Conservation (phyloP, 2,797 vertebrate species). For the Ateles fusciceps region DNA sequence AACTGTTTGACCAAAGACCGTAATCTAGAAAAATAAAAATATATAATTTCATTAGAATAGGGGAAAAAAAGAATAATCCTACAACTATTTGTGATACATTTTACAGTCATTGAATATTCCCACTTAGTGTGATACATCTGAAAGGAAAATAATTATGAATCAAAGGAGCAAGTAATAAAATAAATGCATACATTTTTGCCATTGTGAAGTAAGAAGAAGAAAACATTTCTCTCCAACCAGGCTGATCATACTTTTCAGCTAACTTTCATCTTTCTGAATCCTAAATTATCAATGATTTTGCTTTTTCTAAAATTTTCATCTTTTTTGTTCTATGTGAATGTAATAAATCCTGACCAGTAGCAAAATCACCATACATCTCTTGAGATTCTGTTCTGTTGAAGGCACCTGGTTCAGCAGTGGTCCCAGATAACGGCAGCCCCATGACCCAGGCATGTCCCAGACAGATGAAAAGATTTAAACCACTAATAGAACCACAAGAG, state of each 20-base stretch:
- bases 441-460: not conserved
- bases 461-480: not conserved
- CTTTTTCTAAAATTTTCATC: not conserved
- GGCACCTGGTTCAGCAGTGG: not conserved
- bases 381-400: not conserved
- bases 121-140: not conserved
- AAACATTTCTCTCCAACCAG: not conserved
- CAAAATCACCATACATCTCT: not conserved
- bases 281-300: not conserved
- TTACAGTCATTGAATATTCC: not conserved
- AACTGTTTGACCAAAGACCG: conserved; percentile 96
- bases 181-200: not conserved
- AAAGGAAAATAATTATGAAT: not conserved
- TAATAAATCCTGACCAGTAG: not conserved
- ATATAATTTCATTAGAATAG: conserved; percentile 54
- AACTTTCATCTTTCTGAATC: not conserved
- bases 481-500: not conserved
- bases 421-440: not conserved
- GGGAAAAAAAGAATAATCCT: not conserved
- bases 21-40: conserved; percentile 85
- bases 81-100: not conserved
- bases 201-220: conserved; percentile 19
- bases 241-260: not conserved
- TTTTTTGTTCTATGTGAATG: not conserved
- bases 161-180: conserved; percentile 1